Evolutionary conservation across 2,888 invertebrate genomes (phyloP), one percentile per base, ranked within the genome.

Genomic region (Alentia gelatinosa): DNA sequence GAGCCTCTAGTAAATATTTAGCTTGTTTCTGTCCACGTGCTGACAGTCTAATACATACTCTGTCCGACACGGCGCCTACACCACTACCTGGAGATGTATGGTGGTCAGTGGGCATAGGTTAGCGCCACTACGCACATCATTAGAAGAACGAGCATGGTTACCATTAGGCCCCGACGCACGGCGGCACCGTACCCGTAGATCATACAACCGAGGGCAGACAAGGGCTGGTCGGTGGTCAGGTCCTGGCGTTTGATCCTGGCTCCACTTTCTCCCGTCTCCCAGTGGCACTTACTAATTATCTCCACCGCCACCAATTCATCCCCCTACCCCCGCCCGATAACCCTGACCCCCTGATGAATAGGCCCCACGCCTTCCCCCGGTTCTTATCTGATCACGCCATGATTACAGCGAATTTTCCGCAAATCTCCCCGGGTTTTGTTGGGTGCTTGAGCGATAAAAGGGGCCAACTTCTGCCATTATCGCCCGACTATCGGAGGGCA

Each of bases 401-500:
- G 30, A 68, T 68, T 68, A 68, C 26, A 68, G 68, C 68, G 68
- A 68, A 68, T 68, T 68, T 68, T 26, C 30, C 12, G 5, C 56
- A 56, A 68, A 68, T 68, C 68, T 68, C 68, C 68, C 19, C 3
- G 68, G 68, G 68, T 68, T 68, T 68, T 68, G 68, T 68, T 68
- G 30, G 68, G 19, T 30, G 33, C 30, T 26, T 68, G 68, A 30
- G 15, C 68, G 68, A 68, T 68, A 68, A 68, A 68, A 30, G 68
- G 68, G 68, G 3, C n/a, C 68, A 68, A 30, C 30, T 26, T 68
- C 68, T 4, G 30, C 68, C 5, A 68, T 68, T 68, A 68, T 68
- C 68, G 33, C 68, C 26, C 68, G 26, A 30, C 15, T 30, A 68
- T 68, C 68, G n/a, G 68, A 68, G 68, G 68, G 68, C 26, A 30